Evolutionary conservation across 2,888 invertebrate genomes (phyloP).

Genomic region (Luffia ferchaultella): DNA sequence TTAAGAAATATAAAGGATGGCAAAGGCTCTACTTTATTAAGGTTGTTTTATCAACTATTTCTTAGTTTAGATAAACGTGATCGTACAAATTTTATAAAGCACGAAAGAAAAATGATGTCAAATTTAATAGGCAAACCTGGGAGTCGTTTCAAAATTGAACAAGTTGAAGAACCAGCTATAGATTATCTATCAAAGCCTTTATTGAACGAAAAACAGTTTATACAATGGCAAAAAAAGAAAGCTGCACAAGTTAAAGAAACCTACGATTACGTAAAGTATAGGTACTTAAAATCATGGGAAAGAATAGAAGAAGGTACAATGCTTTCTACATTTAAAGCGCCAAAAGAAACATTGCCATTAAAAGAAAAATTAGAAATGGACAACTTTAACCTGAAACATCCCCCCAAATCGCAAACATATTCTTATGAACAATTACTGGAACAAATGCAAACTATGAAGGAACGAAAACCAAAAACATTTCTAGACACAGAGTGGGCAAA

Average conservation of each 20-base stretch:
- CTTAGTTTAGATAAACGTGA: slow-evolving; percentile 67
- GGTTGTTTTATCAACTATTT: slow-evolving; percentile 69
- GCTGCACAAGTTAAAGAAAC: slow-evolving; percentile 45
- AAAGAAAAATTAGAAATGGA: slow-evolving; percentile 41
- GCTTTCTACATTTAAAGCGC: slow-evolving; percentile 20
- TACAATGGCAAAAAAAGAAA: slow-evolving; percentile 67
- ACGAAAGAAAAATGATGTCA: slow-evolving; percentile 49
- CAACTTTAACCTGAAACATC: slow-evolving; percentile 33
- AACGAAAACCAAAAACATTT: slow-evolving; percentile 25
- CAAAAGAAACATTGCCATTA: slow-evolving; percentile 17
- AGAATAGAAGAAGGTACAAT: slow-evolving; percentile 35
- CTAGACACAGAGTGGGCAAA: slow-evolving; percentile 46
- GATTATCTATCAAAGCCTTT: slow-evolving; percentile 52
- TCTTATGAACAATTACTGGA: slow-evolving; percentile 43
- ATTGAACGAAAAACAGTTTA: slow-evolving; percentile 49
- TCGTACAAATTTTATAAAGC: slow-evolving; percentile 58
- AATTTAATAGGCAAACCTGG: slow-evolving; percentile 40
- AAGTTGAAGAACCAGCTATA: slow-evolving; percentile 33
- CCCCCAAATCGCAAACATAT: slow-evolving; percentile 41
- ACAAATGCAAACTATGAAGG: slow-evolving; percentile 32
- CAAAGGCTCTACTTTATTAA: slow-evolving; percentile 49
- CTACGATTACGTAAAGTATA: slow-evolving; percentile 43
- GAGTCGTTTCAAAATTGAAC: slow-evolving; percentile 40
- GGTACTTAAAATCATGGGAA: slow-evolving; percentile 39
- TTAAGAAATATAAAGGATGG: slow-evolving; percentile 54